A percentile compares a stretch with the other conserved stretches of the same genome.
These are phyloP conservation scores for Sminthurides bifidus DNA, from an alignment of 1,140 invertebrate species.

Conservation along the genomic window DNA sequence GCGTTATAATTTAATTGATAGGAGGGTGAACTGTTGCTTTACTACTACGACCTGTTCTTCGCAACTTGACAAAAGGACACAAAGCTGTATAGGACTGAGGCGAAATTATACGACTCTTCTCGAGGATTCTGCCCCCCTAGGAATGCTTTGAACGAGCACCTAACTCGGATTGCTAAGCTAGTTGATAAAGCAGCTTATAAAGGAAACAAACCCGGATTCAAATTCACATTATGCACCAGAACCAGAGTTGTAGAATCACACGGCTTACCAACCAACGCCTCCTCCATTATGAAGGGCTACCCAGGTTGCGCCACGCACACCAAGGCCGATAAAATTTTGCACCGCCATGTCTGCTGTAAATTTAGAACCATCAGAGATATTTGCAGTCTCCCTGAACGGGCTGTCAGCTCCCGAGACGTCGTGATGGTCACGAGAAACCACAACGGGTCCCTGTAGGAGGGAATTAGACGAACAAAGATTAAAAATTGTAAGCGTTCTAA, in stretches of 20 bases:
- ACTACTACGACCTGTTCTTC: no score
- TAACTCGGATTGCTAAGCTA: no score
- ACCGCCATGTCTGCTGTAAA: slow-evolving; percentile 55
- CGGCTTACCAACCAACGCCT: slow-evolving; percentile 49
- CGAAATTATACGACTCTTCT: no score
- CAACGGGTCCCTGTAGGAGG: slow-evolving; percentile 43
- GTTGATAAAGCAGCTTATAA: slow-evolving; percentile 24
- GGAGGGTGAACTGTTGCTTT: no score
- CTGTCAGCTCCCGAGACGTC: slow-evolving; percentile 59
- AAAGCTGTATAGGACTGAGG: no score
- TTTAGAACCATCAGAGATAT: slow-evolving; percentile 53
- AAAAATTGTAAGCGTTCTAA: neutral
- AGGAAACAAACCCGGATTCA: neutral
- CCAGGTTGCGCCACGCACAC: slow-evolving; percentile 54
- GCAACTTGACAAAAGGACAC: no score
- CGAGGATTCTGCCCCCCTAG: no score
- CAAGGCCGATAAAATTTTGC: slow-evolving; percentile 54
- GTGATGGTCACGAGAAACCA: slow-evolving; percentile 55
- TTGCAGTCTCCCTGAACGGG: slow-evolving; percentile 55
- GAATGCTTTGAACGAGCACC: no score
- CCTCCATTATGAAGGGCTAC: slow-evolving; percentile 58
- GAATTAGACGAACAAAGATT: neutral
- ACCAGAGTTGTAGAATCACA: neutral
- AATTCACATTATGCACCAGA: slow-evolving; percentile 39
- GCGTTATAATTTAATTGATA: no score